Conservation (phyloP, 2,113 vertebrate genomes). For the Passer domesticus region DNA sequence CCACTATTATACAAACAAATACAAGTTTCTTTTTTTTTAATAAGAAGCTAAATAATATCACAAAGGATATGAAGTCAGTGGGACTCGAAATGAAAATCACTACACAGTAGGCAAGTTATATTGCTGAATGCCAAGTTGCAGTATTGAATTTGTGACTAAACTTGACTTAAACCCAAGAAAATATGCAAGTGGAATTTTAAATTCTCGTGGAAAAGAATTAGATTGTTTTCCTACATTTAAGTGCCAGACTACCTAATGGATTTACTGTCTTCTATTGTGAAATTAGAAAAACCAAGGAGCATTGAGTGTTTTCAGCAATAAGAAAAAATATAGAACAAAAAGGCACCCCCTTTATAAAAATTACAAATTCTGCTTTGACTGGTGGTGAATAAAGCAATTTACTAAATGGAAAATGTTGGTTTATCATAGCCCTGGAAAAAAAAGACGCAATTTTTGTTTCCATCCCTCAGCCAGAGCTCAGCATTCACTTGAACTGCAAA, state of each 20-base stretch:
- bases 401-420: background rate
- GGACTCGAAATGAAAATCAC: conserved; percentile 13
- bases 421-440: background rate
- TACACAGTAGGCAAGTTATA: background rate
- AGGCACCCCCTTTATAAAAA: background rate
- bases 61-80: background rate
- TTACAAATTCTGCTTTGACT: background rate
- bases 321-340: background rate
- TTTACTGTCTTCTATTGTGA: background rate
- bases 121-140: background rate
- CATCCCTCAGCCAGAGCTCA: background rate
- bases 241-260: background rate
- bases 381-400: background rate
- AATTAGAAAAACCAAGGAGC: background rate
- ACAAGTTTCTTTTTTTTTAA: background rate
- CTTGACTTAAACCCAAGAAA: background rate
- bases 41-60: background rate
- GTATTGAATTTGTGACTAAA: conserved; percentile 43
- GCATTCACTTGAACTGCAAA: background rate
- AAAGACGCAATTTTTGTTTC: fast-evolving
- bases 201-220: background rate
- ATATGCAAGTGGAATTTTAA: conserved; percentile 1
- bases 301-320: background rate
- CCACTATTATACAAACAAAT: background rate
- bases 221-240: background rate